Evolutionary conservation across 2,888 invertebrate species (phyloP), one percentile per base, ranked within the genome.

Genomic region (Digitonthophagus gazella): DNA sequence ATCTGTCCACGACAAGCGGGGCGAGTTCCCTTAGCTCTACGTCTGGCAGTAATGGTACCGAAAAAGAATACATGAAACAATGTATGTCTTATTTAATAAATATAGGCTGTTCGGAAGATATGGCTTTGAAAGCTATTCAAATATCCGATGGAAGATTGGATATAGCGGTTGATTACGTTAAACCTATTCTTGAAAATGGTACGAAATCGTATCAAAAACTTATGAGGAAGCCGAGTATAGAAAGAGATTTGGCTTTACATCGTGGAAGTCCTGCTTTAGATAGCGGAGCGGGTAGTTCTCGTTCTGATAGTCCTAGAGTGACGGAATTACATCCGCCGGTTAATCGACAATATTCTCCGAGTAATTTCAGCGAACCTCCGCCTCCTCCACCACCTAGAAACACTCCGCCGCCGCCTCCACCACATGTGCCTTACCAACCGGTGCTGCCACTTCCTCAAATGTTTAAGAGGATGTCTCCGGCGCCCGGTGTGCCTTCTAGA

Each of bases 211-310:
- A 80, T 71, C 88, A 90, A 70, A 94, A 95, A 82, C 85, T 95
- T 64, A 93, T 91, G 73, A 88, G 95, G 66, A 95, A 95, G 80
- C 93, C 95, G 55, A 95, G 95, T 83, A 88, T 96, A 74, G 96
- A 96, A 83, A 88, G 94, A 64, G 95, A 95, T 81, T 84, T 92
- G 69, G 89, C 87, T 73, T 83, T 90, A 15, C 89, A 91, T 75
- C 88, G 94, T 71, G 92, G 93, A 65, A 95, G 95, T 80, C 95
- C 96, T 5, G 94, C 94, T 15, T 84, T 95, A 71, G 95, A 95
- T 80, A 93, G 93, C 67, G 95, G 94, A 15, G 94, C 94, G 11
- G 94, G 94, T 64, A 93, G 93, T 79, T 94, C 94, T 58, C 87
- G 95, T 67, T 96, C 96, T 3, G 96, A 96, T 80, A 95, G 94